These are phyloP conservation scores for Engraulis encrasicolus DNA, from an alignment of 2,113 vertebrate genomes.

Conservation along the genomic window DNA sequence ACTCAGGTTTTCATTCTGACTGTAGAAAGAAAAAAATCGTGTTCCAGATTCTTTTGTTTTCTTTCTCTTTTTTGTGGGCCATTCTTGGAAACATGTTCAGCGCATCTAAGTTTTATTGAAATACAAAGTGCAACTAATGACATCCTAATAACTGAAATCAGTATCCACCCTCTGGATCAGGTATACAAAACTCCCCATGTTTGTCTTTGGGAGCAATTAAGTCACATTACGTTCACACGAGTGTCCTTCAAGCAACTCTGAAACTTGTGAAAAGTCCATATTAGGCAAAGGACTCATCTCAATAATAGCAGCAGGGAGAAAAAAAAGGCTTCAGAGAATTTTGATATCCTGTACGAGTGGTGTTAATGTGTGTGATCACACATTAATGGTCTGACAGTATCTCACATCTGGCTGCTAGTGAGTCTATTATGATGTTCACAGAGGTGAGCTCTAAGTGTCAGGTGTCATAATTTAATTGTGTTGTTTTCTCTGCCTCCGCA, in stretches of 20 bases:
- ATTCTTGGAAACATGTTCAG: slow-evolving; percentile 42
- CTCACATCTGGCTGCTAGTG: slow-evolving; percentile 72
- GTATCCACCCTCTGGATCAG: not conserved
- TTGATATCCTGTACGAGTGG: slow-evolving; percentile 59
- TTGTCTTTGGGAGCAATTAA: not conserved
- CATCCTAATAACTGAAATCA: not conserved
- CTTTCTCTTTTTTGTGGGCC: slow-evolving; percentile 30
- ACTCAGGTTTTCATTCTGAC: not conserved
- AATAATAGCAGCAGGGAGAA: slow-evolving; percentile 47
- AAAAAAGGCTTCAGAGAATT: slow-evolving; percentile 56
- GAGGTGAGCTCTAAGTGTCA: slow-evolving; percentile 78
- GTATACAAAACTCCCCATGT: not conserved
- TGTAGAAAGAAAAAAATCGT: not conserved
- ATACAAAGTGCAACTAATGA: not conserved
- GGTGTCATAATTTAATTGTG: slow-evolving; percentile 85
- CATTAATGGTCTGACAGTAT: slow-evolving; percentile 77
- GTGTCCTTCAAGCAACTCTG: slow-evolving; percentile 42
- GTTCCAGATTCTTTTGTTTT: slow-evolving; percentile 10
- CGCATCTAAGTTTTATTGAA: not conserved
- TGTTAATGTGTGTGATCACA: slow-evolving; percentile 75
- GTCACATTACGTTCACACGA: slow-evolving; percentile 1
- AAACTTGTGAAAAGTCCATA: slow-evolving; percentile 52
- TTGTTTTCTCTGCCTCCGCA: slow-evolving; percentile 77
- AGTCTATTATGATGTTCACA: slow-evolving; percentile 78
- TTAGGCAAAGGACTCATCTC: slow-evolving; percentile 52